These are phyloP conservation scores for Picus viridis DNA, from an alignment of 2,797 vertebrate genomes.

Conservation along the genomic window DNA sequence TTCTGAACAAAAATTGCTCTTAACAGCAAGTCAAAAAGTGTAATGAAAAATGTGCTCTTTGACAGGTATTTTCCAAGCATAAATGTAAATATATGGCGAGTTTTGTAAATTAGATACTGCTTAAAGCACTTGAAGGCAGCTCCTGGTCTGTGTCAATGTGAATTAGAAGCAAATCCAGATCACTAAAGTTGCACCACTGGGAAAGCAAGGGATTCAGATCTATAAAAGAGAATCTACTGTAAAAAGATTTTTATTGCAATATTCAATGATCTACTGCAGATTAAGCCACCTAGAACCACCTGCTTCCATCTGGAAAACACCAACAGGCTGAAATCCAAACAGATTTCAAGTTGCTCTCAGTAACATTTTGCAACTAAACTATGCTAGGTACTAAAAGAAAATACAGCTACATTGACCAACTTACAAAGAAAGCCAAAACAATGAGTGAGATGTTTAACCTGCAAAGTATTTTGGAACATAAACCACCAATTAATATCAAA, in stretches of 20 bases:
- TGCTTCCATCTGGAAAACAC: neutral
- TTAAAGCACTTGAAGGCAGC: neutral
- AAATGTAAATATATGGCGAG: neutral
- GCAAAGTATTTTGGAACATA: neutral
- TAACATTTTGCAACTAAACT: neutral
- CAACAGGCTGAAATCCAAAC: neutral
- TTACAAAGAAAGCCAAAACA: neutral
- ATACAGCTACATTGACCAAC: neutral
- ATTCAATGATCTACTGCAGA: neutral
- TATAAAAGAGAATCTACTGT: neutral
- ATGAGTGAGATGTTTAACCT: neutral
- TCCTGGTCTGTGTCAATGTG: neutral
- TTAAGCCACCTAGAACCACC: neutral
- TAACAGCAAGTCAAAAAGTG: neutral
- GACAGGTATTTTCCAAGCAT: neutral
- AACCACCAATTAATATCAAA: neutral
- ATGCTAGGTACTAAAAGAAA: neutral
- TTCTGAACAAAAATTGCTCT: neutral
- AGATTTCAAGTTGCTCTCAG: neutral
- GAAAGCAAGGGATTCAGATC: fast-evolving
- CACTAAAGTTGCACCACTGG: neutral
- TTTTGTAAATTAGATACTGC: neutral
- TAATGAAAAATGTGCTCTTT: neutral
- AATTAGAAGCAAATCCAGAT: neutral
- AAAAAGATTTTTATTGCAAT: neutral